Evolutionary conservation across 2,113 vertebrate genomes (phyloP).

Genomic region (Proterorhinus semilunaris): DNA sequence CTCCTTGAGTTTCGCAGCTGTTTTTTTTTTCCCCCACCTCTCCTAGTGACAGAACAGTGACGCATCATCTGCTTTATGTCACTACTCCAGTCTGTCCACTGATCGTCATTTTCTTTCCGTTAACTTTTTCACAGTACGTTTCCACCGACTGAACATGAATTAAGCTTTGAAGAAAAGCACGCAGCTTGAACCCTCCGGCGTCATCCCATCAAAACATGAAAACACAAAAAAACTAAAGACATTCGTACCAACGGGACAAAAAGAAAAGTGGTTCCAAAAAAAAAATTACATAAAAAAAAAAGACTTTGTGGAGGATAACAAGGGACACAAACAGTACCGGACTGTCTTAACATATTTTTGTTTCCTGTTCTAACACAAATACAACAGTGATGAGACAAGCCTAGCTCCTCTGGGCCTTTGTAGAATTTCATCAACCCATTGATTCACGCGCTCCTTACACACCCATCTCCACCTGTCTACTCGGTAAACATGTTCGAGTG

Average conservation of each 20-base stretch:
- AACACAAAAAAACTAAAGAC: conserved; percentile 12
- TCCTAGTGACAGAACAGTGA: conserved; percentile 32
- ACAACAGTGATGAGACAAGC: conserved; percentile 64
- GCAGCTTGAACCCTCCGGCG: conserved; percentile 10
- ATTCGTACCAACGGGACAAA: conserved; percentile 70
- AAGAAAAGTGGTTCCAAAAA: conserved; percentile 57
- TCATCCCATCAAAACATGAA: conserved; percentile 13
- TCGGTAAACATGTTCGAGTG: conserved; percentile 57
- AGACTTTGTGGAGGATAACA: conserved; percentile 15
- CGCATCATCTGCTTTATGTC: conserved; percentile 37
- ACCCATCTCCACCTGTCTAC: conserved; percentile 35
- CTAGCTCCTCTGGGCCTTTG: conserved; percentile 48
- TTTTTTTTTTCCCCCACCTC: conserved; percentile 28
- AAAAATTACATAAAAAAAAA: no score
- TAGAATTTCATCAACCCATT: conserved; percentile 20
- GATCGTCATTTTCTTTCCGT: conserved; percentile 12
- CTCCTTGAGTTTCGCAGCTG: conserved; percentile 48
- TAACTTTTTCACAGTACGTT: conserved; percentile 29
- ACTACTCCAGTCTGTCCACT: conserved; percentile 44
- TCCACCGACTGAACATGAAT: conserved; percentile 40
- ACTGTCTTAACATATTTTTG: conserved; percentile 74
- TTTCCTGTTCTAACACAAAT: conserved; percentile 12
- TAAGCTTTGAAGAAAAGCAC: conserved; percentile 41
- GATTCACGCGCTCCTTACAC: conserved; percentile 44
- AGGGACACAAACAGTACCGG: conserved; percentile 74